phyloP scores from a whole-genome alignment of 2,797 vertebrate genomes.

The Alosa sapidissima region DNA sequence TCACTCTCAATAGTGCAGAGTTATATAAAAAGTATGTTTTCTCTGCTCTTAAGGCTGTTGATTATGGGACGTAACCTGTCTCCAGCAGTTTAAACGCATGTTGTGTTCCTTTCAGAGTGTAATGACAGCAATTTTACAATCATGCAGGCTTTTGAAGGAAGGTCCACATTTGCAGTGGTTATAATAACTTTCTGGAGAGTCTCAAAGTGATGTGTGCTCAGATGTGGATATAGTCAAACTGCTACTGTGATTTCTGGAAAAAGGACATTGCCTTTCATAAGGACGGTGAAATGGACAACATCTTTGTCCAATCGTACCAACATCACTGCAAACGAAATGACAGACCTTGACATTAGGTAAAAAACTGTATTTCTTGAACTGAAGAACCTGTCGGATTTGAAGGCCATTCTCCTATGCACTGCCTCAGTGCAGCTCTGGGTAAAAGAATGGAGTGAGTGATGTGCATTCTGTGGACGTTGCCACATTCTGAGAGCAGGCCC shows the following conservation, averaged over 20 bases:
- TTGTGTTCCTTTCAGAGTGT: slow-evolving; percentile 10
- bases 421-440: background rate
- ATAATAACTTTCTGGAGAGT: background rate
- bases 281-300: background rate
- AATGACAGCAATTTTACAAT: slow-evolving; percentile 14
- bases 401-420: background rate
- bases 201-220: background rate
- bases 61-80: background rate
- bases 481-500: slow-evolving; percentile 20
- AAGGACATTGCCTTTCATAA: background rate
- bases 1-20: background rate
- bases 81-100: slow-evolving; percentile 12
- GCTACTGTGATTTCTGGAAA: background rate
- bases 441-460: slow-evolving; percentile 4
- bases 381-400: background rate
- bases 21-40: slow-evolving; percentile 14
- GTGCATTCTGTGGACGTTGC: background rate
- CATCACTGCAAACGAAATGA: background rate
- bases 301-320: background rate
- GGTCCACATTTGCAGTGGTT: background rate
- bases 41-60: slow-evolving; percentile 2
- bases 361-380: background rate
- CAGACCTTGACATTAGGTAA: background rate
- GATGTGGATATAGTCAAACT: background rate
- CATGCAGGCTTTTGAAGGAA: background rate